A percentile compares a stretch with the other conserved stretches of the same genome.
Evolutionary conservation across 2,888 invertebrate genomes (phyloP).

Genomic region (Oegoconia quadripuncta): DNA sequence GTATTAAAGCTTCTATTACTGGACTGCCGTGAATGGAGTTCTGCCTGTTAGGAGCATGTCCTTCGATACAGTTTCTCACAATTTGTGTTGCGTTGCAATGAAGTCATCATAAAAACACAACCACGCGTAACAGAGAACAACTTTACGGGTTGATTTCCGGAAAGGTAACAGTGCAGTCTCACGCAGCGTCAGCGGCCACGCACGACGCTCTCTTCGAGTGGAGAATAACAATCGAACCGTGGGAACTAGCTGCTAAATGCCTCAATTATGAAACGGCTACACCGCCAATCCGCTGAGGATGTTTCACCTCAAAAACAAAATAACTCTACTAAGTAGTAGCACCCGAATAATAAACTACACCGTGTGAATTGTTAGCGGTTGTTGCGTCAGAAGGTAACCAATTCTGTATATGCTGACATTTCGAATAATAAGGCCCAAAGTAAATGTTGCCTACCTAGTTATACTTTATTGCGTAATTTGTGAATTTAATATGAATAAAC

Average conservation of each 20-base stretch:
- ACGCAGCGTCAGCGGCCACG: conserved; percentile 50
- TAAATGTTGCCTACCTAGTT: conserved; percentile 12
- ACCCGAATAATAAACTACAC: conserved; percentile 37
- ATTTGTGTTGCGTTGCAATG: neutral
- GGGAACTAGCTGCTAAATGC: conserved; percentile 59
- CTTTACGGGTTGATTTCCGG: conserved; percentile 34
- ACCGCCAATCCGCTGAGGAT: conserved; percentile 40
- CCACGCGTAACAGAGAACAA: conserved; percentile 2
- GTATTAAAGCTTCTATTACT: too few species aligned
- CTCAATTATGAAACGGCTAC: conserved; percentile 57
- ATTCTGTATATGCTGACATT: conserved; percentile 39
- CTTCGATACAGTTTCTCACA: too few species aligned
- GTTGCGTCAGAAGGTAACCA: conserved; percentile 42
- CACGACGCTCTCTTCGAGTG: conserved; percentile 51
- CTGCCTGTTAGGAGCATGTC: too few species aligned
- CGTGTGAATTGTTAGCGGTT: conserved; percentile 59
- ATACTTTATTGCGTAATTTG: too few species aligned
- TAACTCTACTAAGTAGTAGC: conserved; percentile 35
- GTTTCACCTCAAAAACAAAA: conserved; percentile 41
- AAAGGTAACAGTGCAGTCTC: conserved; percentile 45
- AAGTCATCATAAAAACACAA: neutral
- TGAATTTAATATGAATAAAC: too few species aligned
- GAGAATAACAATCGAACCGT: conserved; percentile 71
- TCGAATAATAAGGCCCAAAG: conserved; percentile 18
- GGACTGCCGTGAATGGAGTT: too few species aligned